Evolutionary conservation across 1,140 invertebrate genomes (phyloP).

Genomic region (Drosophila lowei): DNA sequence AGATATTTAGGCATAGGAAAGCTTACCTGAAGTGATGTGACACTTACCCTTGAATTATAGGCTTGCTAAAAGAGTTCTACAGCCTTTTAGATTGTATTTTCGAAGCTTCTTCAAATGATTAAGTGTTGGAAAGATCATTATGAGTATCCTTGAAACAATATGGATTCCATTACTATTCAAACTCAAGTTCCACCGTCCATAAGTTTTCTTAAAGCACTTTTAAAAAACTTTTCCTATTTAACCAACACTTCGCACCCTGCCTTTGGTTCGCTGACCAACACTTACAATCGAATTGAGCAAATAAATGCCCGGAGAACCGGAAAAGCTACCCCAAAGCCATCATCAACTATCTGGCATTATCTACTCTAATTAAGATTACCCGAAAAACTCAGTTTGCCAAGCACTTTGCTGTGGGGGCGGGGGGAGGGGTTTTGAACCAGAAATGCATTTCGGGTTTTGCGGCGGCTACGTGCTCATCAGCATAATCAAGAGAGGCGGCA

Average conservation of each 20-base stretch:
- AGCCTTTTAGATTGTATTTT: no score
- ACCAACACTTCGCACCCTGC: slow-evolving; percentile 11
- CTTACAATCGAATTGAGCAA: slow-evolving; percentile 44
- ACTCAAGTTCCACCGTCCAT: no score
- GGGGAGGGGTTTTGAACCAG: slow-evolving; percentile 14
- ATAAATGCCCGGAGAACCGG: slow-evolving; percentile 34
- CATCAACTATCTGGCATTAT: slow-evolving; percentile 18
- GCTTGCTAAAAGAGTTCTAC: no score
- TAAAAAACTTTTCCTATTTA: slow-evolving; percentile 35
- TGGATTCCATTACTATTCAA: no score
- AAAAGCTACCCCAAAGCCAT: slow-evolving; percentile 51
- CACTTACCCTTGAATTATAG: no score
- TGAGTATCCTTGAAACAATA: no score
- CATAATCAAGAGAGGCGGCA: slow-evolving; percentile 57
- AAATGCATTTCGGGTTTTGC: slow-evolving; percentile 61
- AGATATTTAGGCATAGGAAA: no score
- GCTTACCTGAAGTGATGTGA: no score
- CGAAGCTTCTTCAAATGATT: no score
- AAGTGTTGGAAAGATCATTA: no score
- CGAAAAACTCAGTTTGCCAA: slow-evolving; percentile 69
- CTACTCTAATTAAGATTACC: slow-evolving; percentile 64
- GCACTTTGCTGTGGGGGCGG: slow-evolving; percentile 44
- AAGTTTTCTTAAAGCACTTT: not conserved
- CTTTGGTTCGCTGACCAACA: slow-evolving; percentile 31
- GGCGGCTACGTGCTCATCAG: slow-evolving; percentile 71